Conservation (phyloP, 2,113 vertebrate genomes). For the Campylorhamphus procurvoides region DNA sequence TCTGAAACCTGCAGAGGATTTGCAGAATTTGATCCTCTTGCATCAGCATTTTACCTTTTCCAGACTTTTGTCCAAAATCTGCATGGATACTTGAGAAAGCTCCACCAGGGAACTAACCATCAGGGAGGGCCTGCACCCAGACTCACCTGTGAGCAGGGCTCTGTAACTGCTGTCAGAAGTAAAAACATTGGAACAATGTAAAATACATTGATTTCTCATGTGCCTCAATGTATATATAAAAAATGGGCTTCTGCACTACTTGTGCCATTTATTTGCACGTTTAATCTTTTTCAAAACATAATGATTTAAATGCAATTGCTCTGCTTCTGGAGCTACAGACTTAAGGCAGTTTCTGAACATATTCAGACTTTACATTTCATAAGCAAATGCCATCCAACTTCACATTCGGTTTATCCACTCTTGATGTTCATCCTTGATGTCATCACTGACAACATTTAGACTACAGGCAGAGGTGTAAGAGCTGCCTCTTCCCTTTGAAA, state of each 20-base stretch:
- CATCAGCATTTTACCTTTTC: background rate
- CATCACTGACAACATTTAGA: background rate
- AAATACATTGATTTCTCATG: background rate
- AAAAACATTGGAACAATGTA: background rate
- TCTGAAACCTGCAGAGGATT: conserved; percentile 27
- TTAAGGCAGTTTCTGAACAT: background rate
- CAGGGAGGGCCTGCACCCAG: accelerated
- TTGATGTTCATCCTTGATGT: background rate
- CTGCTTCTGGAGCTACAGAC: background rate
- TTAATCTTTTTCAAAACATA: background rate
- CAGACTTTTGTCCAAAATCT: background rate
- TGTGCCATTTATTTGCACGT: background rate
- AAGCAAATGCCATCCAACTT: background rate
- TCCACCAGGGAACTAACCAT: background rate
- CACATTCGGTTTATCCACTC: background rate
- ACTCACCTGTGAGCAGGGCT: background rate
- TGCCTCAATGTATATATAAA: background rate
- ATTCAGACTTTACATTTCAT: background rate
- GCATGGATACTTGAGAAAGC: accelerated
- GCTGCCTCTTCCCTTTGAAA: background rate
- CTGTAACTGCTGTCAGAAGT: background rate
- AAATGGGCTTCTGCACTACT: background rate
- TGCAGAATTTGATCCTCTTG: background rate
- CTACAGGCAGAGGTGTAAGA: no score
- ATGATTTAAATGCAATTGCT: background rate